Evolutionary conservation across 2,888 invertebrate species (phyloP), one percentile per base, ranked within the genome.

Genomic region (Pristionchus japonicus): DNA sequence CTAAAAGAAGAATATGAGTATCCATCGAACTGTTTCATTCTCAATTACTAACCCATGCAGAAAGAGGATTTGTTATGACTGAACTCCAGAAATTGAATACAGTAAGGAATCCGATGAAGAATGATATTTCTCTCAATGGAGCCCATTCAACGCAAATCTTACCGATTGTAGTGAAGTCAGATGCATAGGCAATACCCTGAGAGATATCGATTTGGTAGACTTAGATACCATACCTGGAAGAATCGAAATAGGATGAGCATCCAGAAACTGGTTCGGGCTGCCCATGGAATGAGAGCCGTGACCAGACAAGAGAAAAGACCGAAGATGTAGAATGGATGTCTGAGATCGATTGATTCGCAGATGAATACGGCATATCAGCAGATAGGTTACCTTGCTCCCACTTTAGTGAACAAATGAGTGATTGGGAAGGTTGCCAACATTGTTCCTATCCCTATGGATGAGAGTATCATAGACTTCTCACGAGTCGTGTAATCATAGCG

Each of bases 81-180:
- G 87, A 57, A 61, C 77, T 77, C 57, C 37, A 87, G 40, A 57
- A 31, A 49, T 87, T 87, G 80, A 80, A 87, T 7, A 87, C 87
- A 17, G 87, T 87, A 0, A 87, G 87, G 43, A 87, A 87, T n/a
- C 87, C 87, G 15, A 87, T 77, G 80, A 87, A 87, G 61, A 80
- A 80, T 0, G 87, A 77, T 17, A 80, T 80, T 43, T 87, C 77
- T 27, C 9, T 31, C 23, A 87, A 40, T 20, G 87, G 87, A 15
- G 87, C 77, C 87, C 87, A 87, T 43, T 77, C 87, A n/a, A 87
- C 87, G 27, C 77, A 77, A 20, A 87, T 52, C 77, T 40, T 77
- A 23, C 87, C 87, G 15, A 87, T 87, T 31, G 87, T 87, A 2
- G 80, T 80, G 87, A 80, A 87, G n/a, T 87, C 80, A 34, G 77